phyloP scores from a whole-genome alignment of 2,797 vertebrate species.

The Mergus octosetaceus region DNA sequence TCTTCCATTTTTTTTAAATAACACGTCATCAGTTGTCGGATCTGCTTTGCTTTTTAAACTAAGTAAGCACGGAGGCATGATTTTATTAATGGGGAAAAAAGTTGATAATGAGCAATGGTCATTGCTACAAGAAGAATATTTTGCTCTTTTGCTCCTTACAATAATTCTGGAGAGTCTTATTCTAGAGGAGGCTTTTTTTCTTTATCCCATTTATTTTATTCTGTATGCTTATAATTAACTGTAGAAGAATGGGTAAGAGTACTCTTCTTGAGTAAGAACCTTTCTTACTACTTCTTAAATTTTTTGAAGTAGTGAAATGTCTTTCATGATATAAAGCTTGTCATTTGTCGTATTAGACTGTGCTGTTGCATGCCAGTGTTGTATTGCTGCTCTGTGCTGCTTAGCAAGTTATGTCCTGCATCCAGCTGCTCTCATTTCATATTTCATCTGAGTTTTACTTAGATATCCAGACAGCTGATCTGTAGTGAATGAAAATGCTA shows the following conservation, averaged over 20 bases:
- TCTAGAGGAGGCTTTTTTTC: not conserved
- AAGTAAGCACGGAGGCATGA: not conserved
- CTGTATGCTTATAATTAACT: not conserved
- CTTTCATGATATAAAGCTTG: not conserved
- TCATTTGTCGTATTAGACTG: not conserved
- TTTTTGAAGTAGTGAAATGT: slow-evolving; percentile 10
- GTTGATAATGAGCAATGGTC: not conserved
- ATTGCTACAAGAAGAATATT: not conserved
- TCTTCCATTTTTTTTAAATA: not conserved
- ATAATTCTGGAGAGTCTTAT: not conserved
- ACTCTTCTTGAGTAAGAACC: not conserved
- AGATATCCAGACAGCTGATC: not conserved
- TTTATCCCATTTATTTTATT: not conserved
- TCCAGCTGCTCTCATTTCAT: slow-evolving; percentile 31
- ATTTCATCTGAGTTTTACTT: slow-evolving; percentile 16
- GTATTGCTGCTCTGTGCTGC: slow-evolving; percentile 4
- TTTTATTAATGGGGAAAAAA: not conserved
- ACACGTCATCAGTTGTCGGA: not conserved
- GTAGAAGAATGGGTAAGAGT: not conserved
- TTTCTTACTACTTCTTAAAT: not conserved
- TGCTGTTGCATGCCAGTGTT: slow-evolving; percentile 40
- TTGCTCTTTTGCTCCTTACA: not conserved
- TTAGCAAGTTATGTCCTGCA: slow-evolving; percentile 36
- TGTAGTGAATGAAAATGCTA: not conserved
- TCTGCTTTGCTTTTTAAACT: not conserved